Evolutionary conservation across 30 jellyfish, hydroid and myxozoan genomes (phyloP).

Genomic region (Cassiopea xamachana): DNA sequence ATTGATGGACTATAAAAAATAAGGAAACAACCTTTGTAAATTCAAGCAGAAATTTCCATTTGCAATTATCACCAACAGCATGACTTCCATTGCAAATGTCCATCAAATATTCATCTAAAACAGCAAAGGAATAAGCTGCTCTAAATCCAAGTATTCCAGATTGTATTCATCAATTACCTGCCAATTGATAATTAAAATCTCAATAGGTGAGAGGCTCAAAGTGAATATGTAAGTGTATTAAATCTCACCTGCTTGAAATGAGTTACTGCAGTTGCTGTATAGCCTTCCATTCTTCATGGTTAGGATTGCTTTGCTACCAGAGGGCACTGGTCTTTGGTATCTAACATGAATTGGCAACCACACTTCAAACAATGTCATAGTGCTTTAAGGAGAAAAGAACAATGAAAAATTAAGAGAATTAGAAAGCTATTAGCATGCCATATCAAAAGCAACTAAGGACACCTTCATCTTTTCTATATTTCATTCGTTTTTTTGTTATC

Average conservation of each 20-base stretch:
- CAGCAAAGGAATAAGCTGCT: not conserved
- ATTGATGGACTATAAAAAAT: no score
- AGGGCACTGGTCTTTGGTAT: conserved; percentile 11
- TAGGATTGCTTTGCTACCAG: conserved; percentile 2
- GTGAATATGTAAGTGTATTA: not conserved
- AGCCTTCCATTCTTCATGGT: not conserved
- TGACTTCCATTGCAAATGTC: not conserved
- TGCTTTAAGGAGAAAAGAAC: not conserved
- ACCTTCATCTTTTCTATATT: no score
- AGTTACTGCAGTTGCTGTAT: not conserved
- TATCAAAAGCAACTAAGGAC: no score
- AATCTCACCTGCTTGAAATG: not conserved
- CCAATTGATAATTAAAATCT: not conserved
- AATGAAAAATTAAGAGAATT: not conserved
- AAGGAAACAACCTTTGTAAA: not conserved
- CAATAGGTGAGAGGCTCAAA: not conserved
- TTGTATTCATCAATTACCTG: not conserved
- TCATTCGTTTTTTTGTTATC: no score
- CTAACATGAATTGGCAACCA: conserved; percentile 21
- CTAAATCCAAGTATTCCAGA: not conserved
- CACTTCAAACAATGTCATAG: not conserved
- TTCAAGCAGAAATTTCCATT: not conserved
- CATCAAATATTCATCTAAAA: not conserved
- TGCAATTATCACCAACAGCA: not conserved
- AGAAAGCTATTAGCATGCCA: not conserved